Conservation (phyloP, 2,797 vertebrate species). For the Sebastes aleutianus region DNA sequence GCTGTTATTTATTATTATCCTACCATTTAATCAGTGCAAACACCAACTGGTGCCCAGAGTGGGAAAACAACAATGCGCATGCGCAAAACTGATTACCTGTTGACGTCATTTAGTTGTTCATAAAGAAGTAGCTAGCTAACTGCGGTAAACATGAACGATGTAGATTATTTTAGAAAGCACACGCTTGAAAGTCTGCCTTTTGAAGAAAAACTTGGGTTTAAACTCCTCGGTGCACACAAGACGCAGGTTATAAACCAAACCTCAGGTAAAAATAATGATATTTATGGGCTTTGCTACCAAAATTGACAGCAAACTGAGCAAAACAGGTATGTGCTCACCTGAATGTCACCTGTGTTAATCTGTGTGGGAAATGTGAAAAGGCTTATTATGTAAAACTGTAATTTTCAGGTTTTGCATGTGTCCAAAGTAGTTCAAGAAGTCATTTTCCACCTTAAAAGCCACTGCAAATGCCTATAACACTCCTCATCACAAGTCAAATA, state of each 20-base stretch:
- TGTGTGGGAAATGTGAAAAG: neutral
- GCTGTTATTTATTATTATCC: neutral
- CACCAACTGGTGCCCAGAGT: neutral
- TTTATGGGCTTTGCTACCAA: neutral
- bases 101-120: no score
- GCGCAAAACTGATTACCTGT: neutral
- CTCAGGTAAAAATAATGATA: neutral
- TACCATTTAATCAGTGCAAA: neutral
- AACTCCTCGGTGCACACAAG: neutral
- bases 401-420: neutral
- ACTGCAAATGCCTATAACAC: no score
- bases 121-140: no score
- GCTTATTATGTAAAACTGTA: accelerated
- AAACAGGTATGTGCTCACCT: neutral
- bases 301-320: no score
- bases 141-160: neutral
- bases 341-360: neutral
- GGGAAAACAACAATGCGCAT: neutral
- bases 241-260: neutral
- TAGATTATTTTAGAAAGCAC: neutral
- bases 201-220: neutral
- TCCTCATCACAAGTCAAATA: neutral
- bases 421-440: neutral
- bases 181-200: no score
- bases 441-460: neutral